Base-by-base conservation (phyloP, 1,140 invertebrate genomes). In the Trachymyrmex cornetzi region DNA sequence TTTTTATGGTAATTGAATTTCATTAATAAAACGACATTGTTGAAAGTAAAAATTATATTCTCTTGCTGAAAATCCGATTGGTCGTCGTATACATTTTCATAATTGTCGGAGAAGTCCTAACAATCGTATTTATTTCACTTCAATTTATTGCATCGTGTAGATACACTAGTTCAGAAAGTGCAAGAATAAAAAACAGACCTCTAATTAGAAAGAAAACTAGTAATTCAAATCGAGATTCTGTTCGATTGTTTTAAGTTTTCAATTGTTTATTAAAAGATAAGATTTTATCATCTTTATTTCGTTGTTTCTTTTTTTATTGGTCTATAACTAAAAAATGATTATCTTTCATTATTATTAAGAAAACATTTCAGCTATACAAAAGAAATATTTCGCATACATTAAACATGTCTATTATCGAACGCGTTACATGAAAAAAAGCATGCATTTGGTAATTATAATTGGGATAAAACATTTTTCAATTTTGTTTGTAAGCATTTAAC, bases 401-500 rank as follows among this genome's bases (percentile, higher is more conserved):
- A 75, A 75, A 30, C n/a, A 12, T 34, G 4, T 59, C 30, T 55
- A 34, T 16, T 34, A 38, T 22, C 7, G 19, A 27, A 12, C 11
- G 14, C 19, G 22, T 5, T 27, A 14, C 2, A 64, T 24, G 7
- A 63, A 38, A 48, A 48, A 64, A 14, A 16, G 19, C 14, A 38
- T 50, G 11, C n/a, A 24, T 66, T 69, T 12, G 11, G 1, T 74
- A 61, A 89, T 87, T 71, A 5, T 2, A 71, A 81, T 9, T 30
- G 12, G 1, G 11, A n/a, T 1, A 12, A 71, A 71, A 27, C 19
- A 19, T 48, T 61, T 61, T 50, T 34, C 2, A 1, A 50, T 19
- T 11, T 44, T 74, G 24, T 22, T 82, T 2, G 12, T 7, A 74
- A 84, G 74, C 3, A 57, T 27, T 74, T 11, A 75, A 84, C 16